A percentile compares a stretch with the other conserved stretches of the same genome.
These are phyloP conservation scores for Rhodeus uyekii DNA, from an alignment of 2,797 vertebrate species.

Conservation along the genomic window DNA sequence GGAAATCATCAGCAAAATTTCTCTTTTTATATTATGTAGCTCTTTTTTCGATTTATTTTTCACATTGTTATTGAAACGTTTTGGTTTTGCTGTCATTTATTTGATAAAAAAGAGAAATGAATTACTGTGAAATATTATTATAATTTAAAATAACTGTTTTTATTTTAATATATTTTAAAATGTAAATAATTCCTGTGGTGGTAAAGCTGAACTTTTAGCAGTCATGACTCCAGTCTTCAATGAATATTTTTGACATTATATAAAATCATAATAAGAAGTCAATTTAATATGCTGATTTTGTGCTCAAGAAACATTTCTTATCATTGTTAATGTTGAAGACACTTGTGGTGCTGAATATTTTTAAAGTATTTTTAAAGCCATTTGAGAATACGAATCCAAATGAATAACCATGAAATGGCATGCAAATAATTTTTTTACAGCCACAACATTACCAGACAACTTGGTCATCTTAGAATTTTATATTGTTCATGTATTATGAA, in stretches of 20 bases:
- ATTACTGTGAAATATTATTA: background rate
- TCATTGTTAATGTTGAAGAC: background rate
- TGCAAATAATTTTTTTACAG: background rate
- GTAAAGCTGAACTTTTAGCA: background rate
- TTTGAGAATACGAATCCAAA: background rate
- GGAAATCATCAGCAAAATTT: background rate
- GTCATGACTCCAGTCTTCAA: background rate
- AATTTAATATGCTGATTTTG: background rate
- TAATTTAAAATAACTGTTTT: background rate
- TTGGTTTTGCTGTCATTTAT: background rate
- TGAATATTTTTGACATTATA: too few species aligned
- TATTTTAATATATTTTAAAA: background rate
- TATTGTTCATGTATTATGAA: background rate
- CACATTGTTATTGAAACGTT: background rate
- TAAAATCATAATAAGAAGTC: too few species aligned
- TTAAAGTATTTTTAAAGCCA: too few species aligned
- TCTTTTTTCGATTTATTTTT: too few species aligned
- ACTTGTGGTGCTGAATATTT: background rate
- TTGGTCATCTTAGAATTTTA: background rate
- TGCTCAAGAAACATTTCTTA: background rate
- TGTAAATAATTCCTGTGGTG: background rate
- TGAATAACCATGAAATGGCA: background rate
- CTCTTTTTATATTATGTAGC: too few species aligned
- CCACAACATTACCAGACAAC: background rate
- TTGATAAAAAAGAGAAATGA: background rate